These are phyloP conservation scores for Pseudochaenichthys georgianus DNA, from an alignment of 2,797 vertebrate genomes.

Conservation along the genomic window DNA sequence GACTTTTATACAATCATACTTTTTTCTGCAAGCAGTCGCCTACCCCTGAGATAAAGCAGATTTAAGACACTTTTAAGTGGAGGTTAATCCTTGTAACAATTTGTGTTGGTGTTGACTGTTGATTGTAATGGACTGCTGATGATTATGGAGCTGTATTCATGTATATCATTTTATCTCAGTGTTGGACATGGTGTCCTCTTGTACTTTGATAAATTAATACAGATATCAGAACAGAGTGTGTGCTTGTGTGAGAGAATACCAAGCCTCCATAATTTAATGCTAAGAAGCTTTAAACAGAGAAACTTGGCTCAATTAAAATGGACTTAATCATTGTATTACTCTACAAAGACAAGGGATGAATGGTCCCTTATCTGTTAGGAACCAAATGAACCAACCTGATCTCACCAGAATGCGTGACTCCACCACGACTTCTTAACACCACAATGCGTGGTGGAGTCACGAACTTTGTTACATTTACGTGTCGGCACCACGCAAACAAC, in stretches of 20 bases:
- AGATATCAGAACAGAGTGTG: slow-evolving; percentile 37
- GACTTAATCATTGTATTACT: slow-evolving; percentile 77
- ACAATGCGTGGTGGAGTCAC: no score
- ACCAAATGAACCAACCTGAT: no score
- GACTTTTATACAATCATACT: no score
- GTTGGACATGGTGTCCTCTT: slow-evolving; percentile 23
- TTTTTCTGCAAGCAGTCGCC: no score
- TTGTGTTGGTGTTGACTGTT: neutral
- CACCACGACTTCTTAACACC: no score
- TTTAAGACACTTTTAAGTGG: no score
- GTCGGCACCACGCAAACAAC: no score
- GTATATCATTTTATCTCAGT: slow-evolving; percentile 12
- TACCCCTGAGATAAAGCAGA: no score
- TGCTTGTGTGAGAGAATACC: slow-evolving; percentile 22
- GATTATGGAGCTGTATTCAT: slow-evolving; percentile 4
- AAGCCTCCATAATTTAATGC: slow-evolving; percentile 57
- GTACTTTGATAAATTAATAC: slow-evolving; percentile 30
- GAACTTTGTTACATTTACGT: no score
- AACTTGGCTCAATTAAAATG: slow-evolving; percentile 71
- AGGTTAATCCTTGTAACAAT: neutral
- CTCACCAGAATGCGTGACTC: no score
- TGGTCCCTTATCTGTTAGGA: slow-evolving; percentile 73
- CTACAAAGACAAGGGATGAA: slow-evolving; percentile 78
- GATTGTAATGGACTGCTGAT: slow-evolving; percentile 5
- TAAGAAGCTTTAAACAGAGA: slow-evolving; percentile 61